Conservation (phyloP, 2,113 vertebrate species). For the Cepphus grylle region DNA sequence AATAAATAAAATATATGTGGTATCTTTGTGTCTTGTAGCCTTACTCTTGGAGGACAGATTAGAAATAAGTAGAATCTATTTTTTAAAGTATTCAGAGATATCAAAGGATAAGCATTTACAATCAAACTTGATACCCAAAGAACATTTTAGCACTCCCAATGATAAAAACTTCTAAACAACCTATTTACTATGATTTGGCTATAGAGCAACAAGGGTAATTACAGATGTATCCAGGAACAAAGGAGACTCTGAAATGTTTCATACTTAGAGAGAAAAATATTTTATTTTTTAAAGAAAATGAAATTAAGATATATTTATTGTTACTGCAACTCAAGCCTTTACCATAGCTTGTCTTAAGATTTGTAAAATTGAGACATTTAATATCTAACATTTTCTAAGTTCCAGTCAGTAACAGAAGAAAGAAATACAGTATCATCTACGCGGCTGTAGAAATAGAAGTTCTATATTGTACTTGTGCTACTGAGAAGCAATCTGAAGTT, state of each 20-base stretch:
- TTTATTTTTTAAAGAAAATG: background rate
- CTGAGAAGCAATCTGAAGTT: background rate
- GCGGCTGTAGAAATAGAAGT: rapidly evolving
- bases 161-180: background rate
- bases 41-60: background rate
- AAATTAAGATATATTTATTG: background rate
- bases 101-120: background rate
- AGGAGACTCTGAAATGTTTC: background rate
- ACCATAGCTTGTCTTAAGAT: background rate
- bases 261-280: background rate
- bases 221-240: background rate
- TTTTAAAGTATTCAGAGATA: background rate
- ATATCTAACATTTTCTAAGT: background rate
- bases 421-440: background rate
- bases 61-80: background rate
- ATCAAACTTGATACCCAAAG: background rate
- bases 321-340: background rate
- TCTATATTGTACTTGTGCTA: background rate
- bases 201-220: background rate
- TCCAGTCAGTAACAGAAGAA: background rate
- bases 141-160: background rate
- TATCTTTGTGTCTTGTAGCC: background rate
- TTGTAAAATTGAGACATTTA: background rate
- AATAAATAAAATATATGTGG: background rate
- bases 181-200: background rate